phyloP scores from a whole-genome alignment of 2,113 vertebrate genomes.

The Myiopsitta monachus region DNA sequence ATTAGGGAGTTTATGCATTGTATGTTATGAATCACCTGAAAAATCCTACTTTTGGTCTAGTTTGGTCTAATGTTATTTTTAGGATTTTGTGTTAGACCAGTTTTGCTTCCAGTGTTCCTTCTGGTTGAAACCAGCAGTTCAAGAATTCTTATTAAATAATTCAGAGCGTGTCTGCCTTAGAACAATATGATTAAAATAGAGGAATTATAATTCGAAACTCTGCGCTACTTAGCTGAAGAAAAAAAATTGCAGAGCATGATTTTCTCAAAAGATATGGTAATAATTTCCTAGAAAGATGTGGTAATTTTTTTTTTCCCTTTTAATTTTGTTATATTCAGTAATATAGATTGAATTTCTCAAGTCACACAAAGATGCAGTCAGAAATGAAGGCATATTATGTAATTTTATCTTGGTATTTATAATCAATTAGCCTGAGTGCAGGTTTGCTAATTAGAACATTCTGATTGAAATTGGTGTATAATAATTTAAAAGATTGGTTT shows the following conservation, averaged over 20 bases:
- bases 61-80: neutral
- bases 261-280: slow-evolving; percentile 36
- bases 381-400: neutral
- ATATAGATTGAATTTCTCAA: neutral
- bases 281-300: slow-evolving; percentile 37
- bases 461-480: neutral
- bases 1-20: neutral
- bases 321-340: neutral
- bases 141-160: neutral
- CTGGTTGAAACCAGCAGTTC: neutral
- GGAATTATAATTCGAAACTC: neutral
- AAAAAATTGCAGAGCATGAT: neutral
- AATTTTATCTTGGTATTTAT: neutral
- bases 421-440: neutral
- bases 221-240: slow-evolving; percentile 1
- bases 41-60: neutral
- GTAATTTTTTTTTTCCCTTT: neutral
- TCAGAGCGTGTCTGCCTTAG: neutral
- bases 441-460: neutral
- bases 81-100: neutral
- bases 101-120: neutral
- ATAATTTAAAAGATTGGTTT: neutral
- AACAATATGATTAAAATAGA: slow-evolving; percentile 26
- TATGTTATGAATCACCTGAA: neutral
- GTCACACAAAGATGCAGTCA: neutral